These are phyloP conservation scores for Dicyrtoma fusca DNA, from an alignment of 2,888 invertebrate species.

Conservation along the genomic window DNA sequence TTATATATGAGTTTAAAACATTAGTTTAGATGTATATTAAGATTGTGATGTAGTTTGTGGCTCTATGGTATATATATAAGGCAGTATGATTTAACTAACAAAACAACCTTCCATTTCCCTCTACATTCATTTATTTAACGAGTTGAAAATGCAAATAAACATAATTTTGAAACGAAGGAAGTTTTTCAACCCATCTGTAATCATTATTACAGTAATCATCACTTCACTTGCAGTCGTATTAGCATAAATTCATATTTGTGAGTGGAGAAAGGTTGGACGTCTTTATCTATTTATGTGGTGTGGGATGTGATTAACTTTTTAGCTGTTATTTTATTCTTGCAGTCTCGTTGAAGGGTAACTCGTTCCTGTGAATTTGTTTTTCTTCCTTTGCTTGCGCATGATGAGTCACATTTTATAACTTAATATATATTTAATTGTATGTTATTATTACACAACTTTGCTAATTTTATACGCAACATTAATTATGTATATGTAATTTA, in stretches of 20 bases:
- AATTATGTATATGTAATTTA: background rate
- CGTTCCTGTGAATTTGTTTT: too few relatives aligned
- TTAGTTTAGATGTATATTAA: too few relatives aligned
- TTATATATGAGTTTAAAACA: too few relatives aligned
- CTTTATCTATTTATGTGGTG: background rate
- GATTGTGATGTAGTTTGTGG: too few relatives aligned
- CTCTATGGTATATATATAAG: too few relatives aligned
- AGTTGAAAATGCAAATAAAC: constrained; percentile 32
- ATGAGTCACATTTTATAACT: too few relatives aligned
- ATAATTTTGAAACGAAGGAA: constrained; percentile 19
- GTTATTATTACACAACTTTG: too few relatives aligned
- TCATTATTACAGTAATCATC: constrained; percentile 25
- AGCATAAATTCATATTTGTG: constrained; percentile 4
- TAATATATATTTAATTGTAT: too few relatives aligned
- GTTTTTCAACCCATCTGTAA: constrained; percentile 13
- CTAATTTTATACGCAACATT: background rate
- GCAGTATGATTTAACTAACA: too few relatives aligned
- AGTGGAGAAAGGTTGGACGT: background rate
- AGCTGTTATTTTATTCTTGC: too few relatives aligned
- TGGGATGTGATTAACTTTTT: background rate
- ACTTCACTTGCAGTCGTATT: constrained; percentile 14
- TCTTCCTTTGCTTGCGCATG: too few relatives aligned
- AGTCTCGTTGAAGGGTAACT: too few relatives aligned
- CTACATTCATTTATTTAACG: constrained; percentile 23
- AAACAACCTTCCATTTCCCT: constrained; percentile 27